These are phyloP conservation scores for Syncerus caffer DNA, from an alignment of 2,797 vertebrate genomes.

Conservation along the genomic window DNA sequence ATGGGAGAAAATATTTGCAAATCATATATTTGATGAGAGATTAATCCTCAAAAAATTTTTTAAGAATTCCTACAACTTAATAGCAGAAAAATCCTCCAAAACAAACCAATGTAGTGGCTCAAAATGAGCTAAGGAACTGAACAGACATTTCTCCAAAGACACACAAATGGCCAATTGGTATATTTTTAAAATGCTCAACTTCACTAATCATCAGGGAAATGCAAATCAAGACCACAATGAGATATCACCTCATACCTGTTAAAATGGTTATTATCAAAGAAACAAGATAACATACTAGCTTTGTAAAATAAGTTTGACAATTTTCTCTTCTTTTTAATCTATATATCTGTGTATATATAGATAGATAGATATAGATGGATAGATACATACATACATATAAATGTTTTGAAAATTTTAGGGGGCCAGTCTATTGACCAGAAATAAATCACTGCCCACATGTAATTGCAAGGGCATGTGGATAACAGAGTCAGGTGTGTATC, in stretches of 20 bases:
- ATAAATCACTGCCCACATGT: neutral
- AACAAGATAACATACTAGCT: neutral
- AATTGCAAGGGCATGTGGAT: neutral
- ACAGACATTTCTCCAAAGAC: neutral
- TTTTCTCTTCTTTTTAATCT: neutral
- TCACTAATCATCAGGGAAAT: neutral
- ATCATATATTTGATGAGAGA: neutral
- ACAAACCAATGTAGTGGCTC: neutral
- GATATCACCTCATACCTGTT: neutral
- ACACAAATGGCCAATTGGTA: neutral
- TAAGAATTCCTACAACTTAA: neutral
- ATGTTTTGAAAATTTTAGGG: neutral
- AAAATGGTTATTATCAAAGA: neutral
- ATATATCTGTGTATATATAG: neutral
- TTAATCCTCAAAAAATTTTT: neutral
- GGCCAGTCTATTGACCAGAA: neutral
- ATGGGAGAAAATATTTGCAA: neutral
- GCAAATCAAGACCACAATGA: neutral
- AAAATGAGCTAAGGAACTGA: neutral
- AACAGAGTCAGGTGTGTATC: neutral
- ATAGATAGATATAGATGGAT: neutral
- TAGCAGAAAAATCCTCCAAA: neutral
- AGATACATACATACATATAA: neutral
- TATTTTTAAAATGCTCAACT: neutral
- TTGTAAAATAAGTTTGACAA: neutral